Evolutionary conservation across 2,888 invertebrate genomes (phyloP), one percentile per base, ranked within the genome.

Genomic region (Muscina levida): DNA sequence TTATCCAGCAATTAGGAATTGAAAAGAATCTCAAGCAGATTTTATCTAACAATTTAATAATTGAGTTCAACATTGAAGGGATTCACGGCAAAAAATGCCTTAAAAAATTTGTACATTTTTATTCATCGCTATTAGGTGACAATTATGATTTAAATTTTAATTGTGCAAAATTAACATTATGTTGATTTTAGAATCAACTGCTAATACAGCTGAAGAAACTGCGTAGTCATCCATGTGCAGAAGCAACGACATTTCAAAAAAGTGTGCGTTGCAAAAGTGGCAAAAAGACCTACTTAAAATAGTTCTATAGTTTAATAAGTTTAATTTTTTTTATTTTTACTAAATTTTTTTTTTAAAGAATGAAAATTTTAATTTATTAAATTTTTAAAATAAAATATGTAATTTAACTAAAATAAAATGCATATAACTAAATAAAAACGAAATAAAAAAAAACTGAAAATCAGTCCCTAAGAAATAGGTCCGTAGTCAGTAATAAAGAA

Each of bases 41-140:
- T 17, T 46, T 46, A 46, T 15, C 15, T 46, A 15, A 46, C 15
- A 17, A 46, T 15, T 15, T 46, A n/a, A 46, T 46, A 1, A 46
- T 46, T 1, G n/a, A 46, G 11, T 46, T 15, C 17, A 46, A 46
- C n/a, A 46, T 46, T 4, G 46, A 46, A 15, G 46, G 46, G 46
- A 46, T 46, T 46, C 46, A 46, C n/a, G 17, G 46, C 46, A 46
- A 46, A 46, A 46, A n/a, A n/a, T 15, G 46, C 17, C n/a, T 46
- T 15, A 15, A 46, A n/a, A 11, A 46, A 2, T 46, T 46, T 17
- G 46, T 15, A 4, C n/a, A 46, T 15, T 15, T 46, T 17, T 15
- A 46, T 46, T 5, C 11, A 1, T 3, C n/a, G 2, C 46, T 46
- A n/a, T 15, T 17, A 46, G 46, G 46, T 46, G 3, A 46, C 46